Base-by-base conservation (phyloP, 2,888 invertebrate species). In the Macrophya annulata region DNA sequence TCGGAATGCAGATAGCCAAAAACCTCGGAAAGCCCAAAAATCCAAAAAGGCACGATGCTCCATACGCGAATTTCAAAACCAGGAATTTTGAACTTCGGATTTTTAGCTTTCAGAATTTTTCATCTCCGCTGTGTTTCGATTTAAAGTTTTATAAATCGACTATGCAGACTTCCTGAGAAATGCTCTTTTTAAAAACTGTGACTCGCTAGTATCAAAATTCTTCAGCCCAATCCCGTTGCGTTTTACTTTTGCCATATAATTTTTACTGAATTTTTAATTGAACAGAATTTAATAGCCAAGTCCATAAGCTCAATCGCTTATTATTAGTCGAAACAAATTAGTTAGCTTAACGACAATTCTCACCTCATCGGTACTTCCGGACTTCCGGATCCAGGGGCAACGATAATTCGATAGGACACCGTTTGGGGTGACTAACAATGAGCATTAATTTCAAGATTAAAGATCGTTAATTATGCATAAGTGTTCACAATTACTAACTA, bases 361-460 rank as follows among this genome's bases (percentile, higher is more conserved):
- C 25, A 62, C 71, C 71, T 71, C 71, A 17, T 62, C 62, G 21
- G 62, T 21, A 71, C 71, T 71, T 71, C 71, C 71, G 71, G 40
- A 71, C 37, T 37, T 37, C 65, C 65, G 65, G 65, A 65, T 65
- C 8, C 21, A 21, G 65, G 25, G 65, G 8, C 65, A 25, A 5
- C 9, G 5, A 1, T 8, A 12, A 21, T 68, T 17, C 8, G 37
- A 37, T 6, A 68, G 17, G 37, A 37, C 37, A 37, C 68, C 6
- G 68, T 25, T 17, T 1, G 37, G 25, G 12, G 12, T 31, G 37
- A 68, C 37, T 31, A 37, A 8, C 31, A 68, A 68, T 68, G 68
- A 68, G 68, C 31, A 37, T 68, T 68, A 37, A 37, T 68, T 31
- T 12, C 25, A 37, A 68, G 37, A 68, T 37, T 31, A 15, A 17